Evolutionary conservation across 2,113 vertebrate genomes (phyloP), one percentile per base, ranked within the genome.

Genomic region (Oncorhynchus kisutch): DNA sequence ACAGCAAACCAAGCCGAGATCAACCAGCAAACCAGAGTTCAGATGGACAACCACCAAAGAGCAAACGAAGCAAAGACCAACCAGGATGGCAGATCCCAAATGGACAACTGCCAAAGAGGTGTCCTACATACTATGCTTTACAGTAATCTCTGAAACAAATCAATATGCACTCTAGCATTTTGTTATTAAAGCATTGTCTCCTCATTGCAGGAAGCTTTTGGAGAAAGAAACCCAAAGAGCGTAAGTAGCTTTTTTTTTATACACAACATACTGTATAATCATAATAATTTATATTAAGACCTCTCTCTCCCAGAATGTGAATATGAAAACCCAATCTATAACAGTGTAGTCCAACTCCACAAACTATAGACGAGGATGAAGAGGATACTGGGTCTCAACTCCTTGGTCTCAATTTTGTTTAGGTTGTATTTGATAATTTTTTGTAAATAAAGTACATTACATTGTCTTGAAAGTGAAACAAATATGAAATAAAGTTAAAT

Each of bases 251-350:
- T 71, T 78, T 5, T 62, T 34, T 34, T 7, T 34, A 34, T 6
- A 34, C 59, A 62, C 59, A 22, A 16, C n/a, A 62, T 62, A 22
- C n/a, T 62, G 59, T 24, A 62, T 62, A 62, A 62, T 62, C 59
- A 62, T 22, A 62, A 22, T 54, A 18, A 54, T 3, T 16, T 54
- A 18, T 45, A 45, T 45, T 45, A 45, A 45, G 39, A 11, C 39
- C 65, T 81, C 59, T 82, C 20, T 57, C 18, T 51, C 60, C 65
- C 83, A 89, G 91, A 80, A 6, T n/a, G 18, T 67, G 79, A 90
- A 48, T 83, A 78, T 77, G 70, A 80, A 75, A 94, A 94, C 70
- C 91, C 91, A 0, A 89, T 93, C 77, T 93, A 94, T 83, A 88
- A 70, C 78, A 81, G 77, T 76, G 31, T 22, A 3, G 81, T 88